Evolutionary conservation across 2,888 invertebrate species (phyloP).

Genomic region (Dryocosmus kuriphilus): DNA sequence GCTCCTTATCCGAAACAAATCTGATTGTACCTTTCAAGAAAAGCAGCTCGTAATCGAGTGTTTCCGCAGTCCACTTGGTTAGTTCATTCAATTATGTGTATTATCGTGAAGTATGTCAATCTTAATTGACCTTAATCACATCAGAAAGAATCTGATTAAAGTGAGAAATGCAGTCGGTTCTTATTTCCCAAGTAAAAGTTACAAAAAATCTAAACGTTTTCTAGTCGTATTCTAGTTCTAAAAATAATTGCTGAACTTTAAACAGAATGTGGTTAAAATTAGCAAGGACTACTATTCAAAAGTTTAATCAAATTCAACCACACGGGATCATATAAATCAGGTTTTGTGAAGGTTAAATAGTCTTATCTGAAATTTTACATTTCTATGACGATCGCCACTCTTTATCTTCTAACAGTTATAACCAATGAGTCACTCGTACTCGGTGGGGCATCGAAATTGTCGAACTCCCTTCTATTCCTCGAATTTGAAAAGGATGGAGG

Average conservation of each 20-base stretch:
- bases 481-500: constrained; percentile 48
- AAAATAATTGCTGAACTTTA: too few species aligned
- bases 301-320: constrained; percentile 1
- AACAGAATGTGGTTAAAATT: too few species aligned
- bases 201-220: too few species aligned
- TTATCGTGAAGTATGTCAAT: not conserved
- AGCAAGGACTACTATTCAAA: not conserved
- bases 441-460: constrained; percentile 48
- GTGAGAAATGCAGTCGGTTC: too few species aligned
- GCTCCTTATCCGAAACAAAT: not conserved
- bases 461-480: constrained; percentile 54
- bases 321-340: constrained; percentile 7
- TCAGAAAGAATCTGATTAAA: too few species aligned
- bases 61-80: not conserved
- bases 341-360: not conserved
- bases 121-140: too few species aligned
- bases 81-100: not conserved
- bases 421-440: constrained; percentile 49
- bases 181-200: too few species aligned
- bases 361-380: constrained; percentile 6
- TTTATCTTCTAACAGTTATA: constrained; percentile 47
- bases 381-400: constrained; percentile 7
- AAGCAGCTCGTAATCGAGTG: not conserved
- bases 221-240: too few species aligned
- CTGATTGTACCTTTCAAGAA: not conserved